These are phyloP conservation scores for Hydrocynus forskahlii DNA, from an alignment of 2,797 vertebrate species.

Conservation along the genomic window DNA sequence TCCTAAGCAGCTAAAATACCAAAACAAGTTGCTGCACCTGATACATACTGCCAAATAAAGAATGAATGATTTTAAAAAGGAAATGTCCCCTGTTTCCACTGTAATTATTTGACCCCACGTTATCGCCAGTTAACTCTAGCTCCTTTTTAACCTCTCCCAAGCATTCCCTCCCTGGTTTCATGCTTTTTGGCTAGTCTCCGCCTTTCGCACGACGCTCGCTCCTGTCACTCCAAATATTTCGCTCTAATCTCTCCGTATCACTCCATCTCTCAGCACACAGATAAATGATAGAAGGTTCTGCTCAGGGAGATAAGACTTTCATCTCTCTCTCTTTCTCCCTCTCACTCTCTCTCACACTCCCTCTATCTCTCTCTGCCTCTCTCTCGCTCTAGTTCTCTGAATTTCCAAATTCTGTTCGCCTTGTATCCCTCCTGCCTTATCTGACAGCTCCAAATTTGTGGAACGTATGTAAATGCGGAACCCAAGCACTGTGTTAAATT, in stretches of 20 bases:
- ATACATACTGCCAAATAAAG: neutral
- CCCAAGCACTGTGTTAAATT: neutral
- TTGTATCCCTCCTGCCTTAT: slow-evolving; percentile 19
- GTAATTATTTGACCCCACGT: slow-evolving; percentile 25
- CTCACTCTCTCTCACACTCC: slow-evolving; percentile 15
- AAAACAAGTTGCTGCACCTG: neutral
- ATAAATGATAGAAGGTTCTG: slow-evolving; percentile 62
- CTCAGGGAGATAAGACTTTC: slow-evolving; percentile 73
- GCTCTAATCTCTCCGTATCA: slow-evolving; percentile 49
- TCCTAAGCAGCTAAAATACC: neutral
- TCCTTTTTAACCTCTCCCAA: slow-evolving; percentile 25
- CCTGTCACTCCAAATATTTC: slow-evolving; percentile 49
- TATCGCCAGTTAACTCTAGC: slow-evolving; percentile 30
- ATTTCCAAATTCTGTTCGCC: slow-evolving; percentile 1
- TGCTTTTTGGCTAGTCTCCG: slow-evolving; percentile 3
- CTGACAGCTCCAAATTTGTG: slow-evolving; percentile 57
- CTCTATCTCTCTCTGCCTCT: neutral
- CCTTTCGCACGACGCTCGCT: slow-evolving; percentile 21
- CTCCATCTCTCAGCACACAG: slow-evolving; percentile 46
- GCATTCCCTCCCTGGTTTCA: slow-evolving; percentile 14
- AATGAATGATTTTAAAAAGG: neutral
- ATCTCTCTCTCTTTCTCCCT: slow-evolving; percentile 53
- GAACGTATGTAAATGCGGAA: slow-evolving; percentile 35
- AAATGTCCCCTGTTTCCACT: neutral
- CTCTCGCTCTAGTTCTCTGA: slow-evolving; percentile 3